phyloP scores from a whole-genome alignment of 23 tunicate species.

The Phallusia fumigata region DNA sequence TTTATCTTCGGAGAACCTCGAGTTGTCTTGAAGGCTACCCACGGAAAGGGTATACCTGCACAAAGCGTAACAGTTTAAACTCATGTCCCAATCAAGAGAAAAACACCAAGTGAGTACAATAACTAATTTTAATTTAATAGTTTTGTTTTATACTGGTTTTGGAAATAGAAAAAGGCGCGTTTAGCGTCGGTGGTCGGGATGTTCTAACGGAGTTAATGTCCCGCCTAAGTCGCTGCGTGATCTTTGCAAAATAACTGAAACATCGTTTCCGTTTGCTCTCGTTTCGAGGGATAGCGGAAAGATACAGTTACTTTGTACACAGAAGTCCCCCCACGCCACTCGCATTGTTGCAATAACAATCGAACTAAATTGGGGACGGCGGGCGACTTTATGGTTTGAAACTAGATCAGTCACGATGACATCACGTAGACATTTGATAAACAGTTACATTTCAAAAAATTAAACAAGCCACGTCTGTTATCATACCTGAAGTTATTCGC shows the following conservation, averaged over 20 bases:
- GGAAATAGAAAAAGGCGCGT: too few relatives aligned
- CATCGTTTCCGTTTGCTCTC: not conserved
- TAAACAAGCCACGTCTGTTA: too few relatives aligned
- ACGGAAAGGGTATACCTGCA: not conserved
- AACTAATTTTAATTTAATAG: too few relatives aligned
- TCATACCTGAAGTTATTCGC: conserved; percentile 21
- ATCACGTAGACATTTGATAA: too few relatives aligned
- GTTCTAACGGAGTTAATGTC: too few relatives aligned
- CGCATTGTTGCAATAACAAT: not conserved
- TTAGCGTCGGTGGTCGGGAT: too few relatives aligned
- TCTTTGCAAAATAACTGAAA: not conserved
- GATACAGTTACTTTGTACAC: not conserved
- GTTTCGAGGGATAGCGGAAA: not conserved
- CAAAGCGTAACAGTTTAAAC: too few relatives aligned
- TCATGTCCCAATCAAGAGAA: too few relatives aligned
- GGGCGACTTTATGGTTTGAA: not conserved
- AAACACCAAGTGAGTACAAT: too few relatives aligned
- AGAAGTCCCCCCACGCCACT: too few relatives aligned
- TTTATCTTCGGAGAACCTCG: not conserved
- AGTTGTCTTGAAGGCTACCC: not conserved
- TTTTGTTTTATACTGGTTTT: too few relatives aligned
- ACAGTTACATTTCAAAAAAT: too few relatives aligned
- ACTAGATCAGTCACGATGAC: not conserved
- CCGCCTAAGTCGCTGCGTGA: conserved; percentile 2
- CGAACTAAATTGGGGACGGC: not conserved